Percentiles rank a stretch among this genome's conserved stretches.
Evolutionary conservation across 2,797 vertebrate species (phyloP).

Genomic region (Aldrovandia affinis): DNA sequence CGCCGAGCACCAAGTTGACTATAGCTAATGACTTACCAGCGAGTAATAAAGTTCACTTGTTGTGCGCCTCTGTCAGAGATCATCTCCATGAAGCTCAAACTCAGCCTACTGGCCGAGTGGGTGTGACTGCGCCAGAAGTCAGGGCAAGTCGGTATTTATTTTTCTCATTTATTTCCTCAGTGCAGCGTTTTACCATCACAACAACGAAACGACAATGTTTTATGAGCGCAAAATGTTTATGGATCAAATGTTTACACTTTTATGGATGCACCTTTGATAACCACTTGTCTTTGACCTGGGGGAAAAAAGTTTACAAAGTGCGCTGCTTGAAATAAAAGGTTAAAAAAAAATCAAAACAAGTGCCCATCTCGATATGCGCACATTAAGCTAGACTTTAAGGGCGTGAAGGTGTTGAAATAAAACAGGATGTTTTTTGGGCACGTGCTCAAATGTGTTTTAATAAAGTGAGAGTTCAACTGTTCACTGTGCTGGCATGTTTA

Average conservation of each 20-base stretch:
- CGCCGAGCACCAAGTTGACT: not conserved
- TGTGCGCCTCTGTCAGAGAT: slow-evolving; percentile 25
- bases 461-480: not conserved
- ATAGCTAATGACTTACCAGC: slow-evolving; percentile 21
- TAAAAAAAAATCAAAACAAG: not conserved
- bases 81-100: not conserved
- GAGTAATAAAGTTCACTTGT: slow-evolving; percentile 30
- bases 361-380: not conserved
- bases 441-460: not conserved
- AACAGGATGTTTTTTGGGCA: not conserved
- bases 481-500: not conserved
- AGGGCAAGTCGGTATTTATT: slow-evolving; percentile 21
- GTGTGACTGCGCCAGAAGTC: slow-evolving; percentile 18
- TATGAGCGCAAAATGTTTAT: not conserved
- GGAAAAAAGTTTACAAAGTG: not conserved
- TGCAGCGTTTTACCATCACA: not conserved
- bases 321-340: not conserved
- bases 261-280: not conserved
- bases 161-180: not conserved
- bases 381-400: not conserved
- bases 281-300: not conserved
- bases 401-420: not conserved
- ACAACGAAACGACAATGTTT: not conserved
- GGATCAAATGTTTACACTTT: not conserved
- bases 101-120: slow-evolving; percentile 25